Evolutionary conservation across 2,888 invertebrate species (phyloP).

Genomic region (Gymnosoma rotundatum): DNA sequence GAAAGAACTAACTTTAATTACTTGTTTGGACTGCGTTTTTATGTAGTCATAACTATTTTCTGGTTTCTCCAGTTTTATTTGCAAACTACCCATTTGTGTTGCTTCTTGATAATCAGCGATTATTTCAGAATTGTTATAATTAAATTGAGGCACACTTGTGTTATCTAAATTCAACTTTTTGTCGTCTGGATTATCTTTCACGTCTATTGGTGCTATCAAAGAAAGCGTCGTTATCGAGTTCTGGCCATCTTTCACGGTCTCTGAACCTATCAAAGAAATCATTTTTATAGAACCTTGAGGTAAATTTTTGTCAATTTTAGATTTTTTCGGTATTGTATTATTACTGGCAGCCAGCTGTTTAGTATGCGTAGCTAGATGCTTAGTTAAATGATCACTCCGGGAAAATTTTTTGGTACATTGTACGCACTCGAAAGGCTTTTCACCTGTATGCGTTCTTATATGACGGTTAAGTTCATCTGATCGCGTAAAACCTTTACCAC

Average conservation of each 20-base stretch:
- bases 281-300: constrained; percentile 57
- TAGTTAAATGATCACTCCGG: constrained; percentile 80
- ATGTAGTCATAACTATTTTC: constrained; percentile 75
- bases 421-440: constrained; percentile 79
- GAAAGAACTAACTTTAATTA: constrained; percentile 22
- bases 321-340: constrained; percentile 12
- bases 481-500: constrained; percentile 80
- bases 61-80: constrained; percentile 76
- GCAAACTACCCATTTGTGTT: constrained; percentile 40
- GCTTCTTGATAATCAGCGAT: constrained; percentile 10
- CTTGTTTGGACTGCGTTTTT: constrained; percentile 69
- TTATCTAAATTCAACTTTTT: neutral
- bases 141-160: neutral
- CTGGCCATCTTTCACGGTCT: constrained; percentile 1
- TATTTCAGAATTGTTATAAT: neutral
- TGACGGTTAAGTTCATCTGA: constrained; percentile 80
- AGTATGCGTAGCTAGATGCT: constrained; percentile 79
- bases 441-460: constrained; percentile 78
- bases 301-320: constrained; percentile 56
- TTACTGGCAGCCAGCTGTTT: constrained; percentile 73
- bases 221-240: constrained; percentile 24
- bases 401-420: constrained; percentile 80
- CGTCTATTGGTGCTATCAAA: neutral
- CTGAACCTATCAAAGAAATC: neutral
- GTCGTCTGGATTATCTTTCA: neutral